Conservation (phyloP, 2,113 vertebrate species). For the Mola mola region DNA sequence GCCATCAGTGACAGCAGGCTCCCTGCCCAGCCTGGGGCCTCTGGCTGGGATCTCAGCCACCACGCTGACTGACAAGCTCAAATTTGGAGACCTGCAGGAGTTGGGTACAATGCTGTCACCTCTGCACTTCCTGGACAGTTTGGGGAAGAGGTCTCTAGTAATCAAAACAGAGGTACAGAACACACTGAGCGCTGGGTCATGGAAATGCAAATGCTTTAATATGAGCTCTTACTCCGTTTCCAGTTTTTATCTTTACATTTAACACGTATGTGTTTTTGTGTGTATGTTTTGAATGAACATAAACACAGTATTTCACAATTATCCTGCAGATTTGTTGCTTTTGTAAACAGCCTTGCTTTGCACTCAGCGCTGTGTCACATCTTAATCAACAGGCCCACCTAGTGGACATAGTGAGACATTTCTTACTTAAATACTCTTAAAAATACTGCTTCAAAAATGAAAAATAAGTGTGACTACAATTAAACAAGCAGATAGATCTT, state of each 20-base stretch:
- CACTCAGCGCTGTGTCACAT: background rate
- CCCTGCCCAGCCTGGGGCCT: conserved; percentile 90
- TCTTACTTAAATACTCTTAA: background rate
- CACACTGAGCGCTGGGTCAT: background rate
- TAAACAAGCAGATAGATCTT: too few relatives aligned
- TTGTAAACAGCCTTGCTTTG: too few relatives aligned
- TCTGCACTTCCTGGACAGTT: conserved; percentile 91
- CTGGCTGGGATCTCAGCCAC: conserved; percentile 90
- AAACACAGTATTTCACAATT: too few relatives aligned
- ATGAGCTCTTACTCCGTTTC: background rate
- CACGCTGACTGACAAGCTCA: conserved; percentile 90
- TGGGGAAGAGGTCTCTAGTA: conserved; percentile 88
- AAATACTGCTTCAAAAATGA: too few relatives aligned
- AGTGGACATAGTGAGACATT: conserved; percentile 43
- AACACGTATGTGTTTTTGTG: too few relatives aligned
- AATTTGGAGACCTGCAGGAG: conserved; percentile 90
- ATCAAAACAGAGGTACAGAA: conserved; percentile 91
- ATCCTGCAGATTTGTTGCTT: too few relatives aligned
- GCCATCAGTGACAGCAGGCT: conserved; percentile 91
- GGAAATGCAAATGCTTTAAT: background rate
- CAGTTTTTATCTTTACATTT: background rate
- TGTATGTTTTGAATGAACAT: too few relatives aligned
- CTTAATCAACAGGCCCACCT: conserved; percentile 60
- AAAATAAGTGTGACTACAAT: too few relatives aligned
- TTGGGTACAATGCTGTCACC: conserved; percentile 92